A percentile compares a stretch with the other conserved stretches of the same genome.
phyloP scores from a whole-genome alignment of 2,113 vertebrate species.

The Mobula hypostoma region DNA sequence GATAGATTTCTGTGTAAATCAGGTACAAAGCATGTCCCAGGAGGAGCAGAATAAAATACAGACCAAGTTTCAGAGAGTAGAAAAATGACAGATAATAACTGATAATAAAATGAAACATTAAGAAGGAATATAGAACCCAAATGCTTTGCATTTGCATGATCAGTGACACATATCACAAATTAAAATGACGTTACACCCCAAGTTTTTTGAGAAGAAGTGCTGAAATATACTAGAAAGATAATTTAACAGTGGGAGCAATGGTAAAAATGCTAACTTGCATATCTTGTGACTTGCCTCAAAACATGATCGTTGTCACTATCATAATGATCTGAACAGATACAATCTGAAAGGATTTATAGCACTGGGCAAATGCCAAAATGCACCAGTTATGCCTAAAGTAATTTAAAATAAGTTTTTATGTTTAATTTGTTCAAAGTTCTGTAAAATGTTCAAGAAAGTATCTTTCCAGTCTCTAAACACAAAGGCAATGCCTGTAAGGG shows the following conservation, averaged over 20 bases:
- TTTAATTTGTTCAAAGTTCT: neutral
- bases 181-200: neutral
- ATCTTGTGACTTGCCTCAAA: neutral
- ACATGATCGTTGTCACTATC: neutral
- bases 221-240: neutral
- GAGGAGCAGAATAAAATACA: neutral
- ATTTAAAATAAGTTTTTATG: neutral
- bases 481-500: too few species aligned
- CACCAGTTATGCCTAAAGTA: neutral
- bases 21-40: neutral
- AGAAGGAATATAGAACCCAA: neutral
- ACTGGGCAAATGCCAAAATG: neutral
- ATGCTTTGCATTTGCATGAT: neutral
- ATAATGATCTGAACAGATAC: neutral
- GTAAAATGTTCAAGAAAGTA: neutral
- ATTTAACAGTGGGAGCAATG: neutral
- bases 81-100: neutral
- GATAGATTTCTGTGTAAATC: neutral
- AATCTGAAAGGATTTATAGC: neutral
- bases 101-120: neutral
- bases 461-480: neutral
- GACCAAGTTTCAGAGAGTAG: neutral
- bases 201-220: neutral
- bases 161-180: neutral
- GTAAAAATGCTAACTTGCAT: neutral